These are phyloP conservation scores for Drosophila paramelanica DNA, from an alignment of 2,888 invertebrate genomes.

Conservation along the genomic window DNA sequence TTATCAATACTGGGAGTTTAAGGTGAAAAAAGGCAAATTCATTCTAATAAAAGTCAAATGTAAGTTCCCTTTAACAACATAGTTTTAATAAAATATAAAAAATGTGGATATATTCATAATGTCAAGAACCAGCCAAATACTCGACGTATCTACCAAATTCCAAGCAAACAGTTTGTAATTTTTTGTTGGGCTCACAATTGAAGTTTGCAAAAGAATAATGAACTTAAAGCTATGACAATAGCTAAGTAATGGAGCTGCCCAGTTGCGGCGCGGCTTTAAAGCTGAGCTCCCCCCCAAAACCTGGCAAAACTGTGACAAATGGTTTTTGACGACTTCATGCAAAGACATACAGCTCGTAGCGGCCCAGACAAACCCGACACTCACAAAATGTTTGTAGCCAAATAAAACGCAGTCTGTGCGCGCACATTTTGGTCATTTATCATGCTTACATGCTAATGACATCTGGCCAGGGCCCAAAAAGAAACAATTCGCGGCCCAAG, in stretches of 20 bases:
- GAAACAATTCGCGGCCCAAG: slow-evolving; percentile 42
- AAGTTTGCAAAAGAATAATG: slow-evolving; percentile 24
- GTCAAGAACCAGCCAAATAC: background rate
- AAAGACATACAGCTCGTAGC: slow-evolving; percentile 38
- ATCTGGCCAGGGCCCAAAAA: slow-evolving; percentile 55
- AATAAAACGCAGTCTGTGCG: slow-evolving; percentile 36
- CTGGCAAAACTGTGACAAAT: slow-evolving; percentile 76
- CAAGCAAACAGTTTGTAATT: background rate
- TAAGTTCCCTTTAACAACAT: too few relatives aligned
- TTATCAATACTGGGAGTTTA: slow-evolving; percentile 3
- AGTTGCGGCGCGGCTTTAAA: slow-evolving; percentile 24
- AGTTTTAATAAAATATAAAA: background rate
- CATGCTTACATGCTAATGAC: slow-evolving; percentile 80
- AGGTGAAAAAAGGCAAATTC: too few relatives aligned
- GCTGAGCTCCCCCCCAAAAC: slow-evolving; percentile 25
- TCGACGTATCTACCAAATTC: slow-evolving; percentile 18
- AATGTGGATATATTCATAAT: background rate
- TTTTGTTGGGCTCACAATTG: slow-evolving; percentile 18
- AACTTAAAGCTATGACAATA: slow-evolving; percentile 46
- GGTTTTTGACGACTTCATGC: slow-evolving; percentile 73
- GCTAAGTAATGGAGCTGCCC: slow-evolving; percentile 22
- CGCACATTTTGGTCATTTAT: slow-evolving; percentile 71
- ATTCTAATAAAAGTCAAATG: too few relatives aligned
- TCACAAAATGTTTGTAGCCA: slow-evolving; percentile 17
- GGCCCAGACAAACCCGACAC: slow-evolving; percentile 25